A percentile compares a stretch with the other conserved stretches of the same genome.
phyloP scores from a whole-genome alignment of 2,797 vertebrate species.

The Paguma larvata region DNA sequence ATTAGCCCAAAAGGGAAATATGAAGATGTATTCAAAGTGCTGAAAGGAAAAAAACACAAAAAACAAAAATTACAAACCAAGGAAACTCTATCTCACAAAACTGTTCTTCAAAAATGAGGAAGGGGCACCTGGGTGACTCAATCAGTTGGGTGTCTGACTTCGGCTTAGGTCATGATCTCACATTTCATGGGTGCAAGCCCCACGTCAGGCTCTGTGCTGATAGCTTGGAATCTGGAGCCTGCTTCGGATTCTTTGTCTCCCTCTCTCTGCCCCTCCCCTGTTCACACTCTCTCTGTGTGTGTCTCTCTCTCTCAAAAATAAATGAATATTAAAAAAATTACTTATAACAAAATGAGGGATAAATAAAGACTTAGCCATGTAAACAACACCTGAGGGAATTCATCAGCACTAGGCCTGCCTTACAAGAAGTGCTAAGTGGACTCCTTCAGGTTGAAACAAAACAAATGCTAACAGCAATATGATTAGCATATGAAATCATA shows the following conservation, averaged over 20 bases:
- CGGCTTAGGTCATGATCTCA: too few species aligned
- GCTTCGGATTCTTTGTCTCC: too few species aligned
- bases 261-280: too few species aligned
- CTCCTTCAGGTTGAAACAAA: background rate
- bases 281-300: too few species aligned
- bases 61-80: background rate
- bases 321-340: too few species aligned
- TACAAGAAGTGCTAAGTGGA: background rate
- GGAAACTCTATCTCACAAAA: background rate
- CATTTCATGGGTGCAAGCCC: too few species aligned
- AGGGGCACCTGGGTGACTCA: too few species aligned
- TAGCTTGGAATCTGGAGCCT: too few species aligned
- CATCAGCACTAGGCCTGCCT: background rate
- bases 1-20: background rate
- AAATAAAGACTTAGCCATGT: background rate
- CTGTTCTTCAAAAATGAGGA: background rate
- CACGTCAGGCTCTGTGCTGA: too few species aligned
- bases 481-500: background rate
- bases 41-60: background rate
- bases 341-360: background rate
- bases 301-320: too few species aligned
- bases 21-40: background rate
- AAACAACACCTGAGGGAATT: background rate
- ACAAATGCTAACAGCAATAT: background rate
- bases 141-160: too few species aligned